phyloP scores from a whole-genome alignment of 2,113 vertebrate genomes.

The Beaufortia kweichowensis region DNA sequence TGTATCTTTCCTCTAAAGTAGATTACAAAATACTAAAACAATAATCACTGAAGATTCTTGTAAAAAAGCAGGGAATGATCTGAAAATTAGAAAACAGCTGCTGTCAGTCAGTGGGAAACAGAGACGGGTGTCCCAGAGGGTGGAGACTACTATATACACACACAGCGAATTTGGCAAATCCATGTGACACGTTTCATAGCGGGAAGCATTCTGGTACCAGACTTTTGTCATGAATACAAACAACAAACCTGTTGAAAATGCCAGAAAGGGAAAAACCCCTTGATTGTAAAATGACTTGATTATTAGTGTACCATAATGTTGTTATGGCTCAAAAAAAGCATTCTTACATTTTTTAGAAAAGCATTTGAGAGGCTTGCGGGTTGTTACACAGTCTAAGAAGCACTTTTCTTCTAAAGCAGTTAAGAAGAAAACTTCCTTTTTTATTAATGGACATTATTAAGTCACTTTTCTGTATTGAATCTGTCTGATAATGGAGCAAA shows the following conservation, averaged over 20 bases:
- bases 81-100: conserved; percentile 56
- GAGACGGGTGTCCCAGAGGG: conserved; percentile 45
- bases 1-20: conserved; percentile 21
- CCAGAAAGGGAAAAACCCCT: not conserved
- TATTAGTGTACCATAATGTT: not conserved
- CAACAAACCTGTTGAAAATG: conserved; percentile 8
- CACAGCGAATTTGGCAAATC: conserved; percentile 44
- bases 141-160: conserved; percentile 26
- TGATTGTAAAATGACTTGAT: not conserved
- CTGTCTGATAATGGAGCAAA: not conserved
- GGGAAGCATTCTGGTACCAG: not conserved
- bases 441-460: not conserved
- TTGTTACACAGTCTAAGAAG: not conserved
- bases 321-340: not conserved
- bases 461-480: not conserved
- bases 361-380: not conserved
- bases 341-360: not conserved
- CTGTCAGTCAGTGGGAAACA: conserved; percentile 44
- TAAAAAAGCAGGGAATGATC: conserved; percentile 26
- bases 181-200: conserved; percentile 24
- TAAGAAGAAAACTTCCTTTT: not conserved
- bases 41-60: conserved; percentile 21
- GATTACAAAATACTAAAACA: not conserved
- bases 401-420: not conserved
- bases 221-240: not conserved